phyloP scores from a whole-genome alignment of 2,797 vertebrate genomes.

The Chelmon rostratus region DNA sequence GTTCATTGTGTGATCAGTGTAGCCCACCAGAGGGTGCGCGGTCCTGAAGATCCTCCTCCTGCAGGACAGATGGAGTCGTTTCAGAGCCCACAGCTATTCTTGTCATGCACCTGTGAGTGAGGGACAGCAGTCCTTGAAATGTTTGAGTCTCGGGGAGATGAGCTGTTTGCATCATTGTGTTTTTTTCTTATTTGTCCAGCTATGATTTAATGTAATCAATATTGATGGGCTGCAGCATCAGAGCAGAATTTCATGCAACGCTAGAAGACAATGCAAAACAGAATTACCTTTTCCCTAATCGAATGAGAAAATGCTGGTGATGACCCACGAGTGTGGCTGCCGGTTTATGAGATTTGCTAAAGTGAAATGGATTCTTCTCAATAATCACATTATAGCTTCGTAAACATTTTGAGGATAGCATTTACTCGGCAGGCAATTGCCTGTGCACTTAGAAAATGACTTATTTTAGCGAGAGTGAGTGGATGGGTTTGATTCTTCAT shows the following conservation, averaged over 20 bases:
- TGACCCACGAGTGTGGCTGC: conserved; percentile 34
- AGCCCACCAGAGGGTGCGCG: conserved; percentile 68
- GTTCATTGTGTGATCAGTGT: conserved; percentile 44
- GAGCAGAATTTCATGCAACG: conserved; percentile 22
- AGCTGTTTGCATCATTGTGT: conserved; percentile 11
- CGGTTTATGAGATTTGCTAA: conserved; percentile 64
- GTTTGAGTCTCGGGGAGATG: background rate
- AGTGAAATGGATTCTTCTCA: conserved; percentile 60
- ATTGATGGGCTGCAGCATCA: conserved; percentile 21
- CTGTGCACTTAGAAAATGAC: conserved; percentile 14
- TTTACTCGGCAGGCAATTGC: conserved; percentile 33
- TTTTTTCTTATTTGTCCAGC: conserved; percentile 15
- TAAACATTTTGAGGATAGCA: conserved; percentile 31
- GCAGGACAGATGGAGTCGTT: conserved; percentile 54
- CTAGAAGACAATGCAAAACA: conserved; percentile 25
- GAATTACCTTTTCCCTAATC: conserved; percentile 51
- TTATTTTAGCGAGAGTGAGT: background rate
- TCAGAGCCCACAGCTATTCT: conserved; percentile 54
- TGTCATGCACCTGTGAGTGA: conserved; percentile 14
- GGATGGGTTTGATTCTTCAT: background rate
- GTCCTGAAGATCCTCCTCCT: conserved; percentile 52
- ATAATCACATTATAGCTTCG: conserved; percentile 63
- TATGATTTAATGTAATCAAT: conserved; percentile 39
- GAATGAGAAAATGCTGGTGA: conserved; percentile 50
- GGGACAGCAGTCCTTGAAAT: conserved; percentile 30